These are phyloP conservation scores for Laupala kohalensis DNA, from an alignment of 1,140 invertebrate genomes.

Conservation along the genomic window DNA sequence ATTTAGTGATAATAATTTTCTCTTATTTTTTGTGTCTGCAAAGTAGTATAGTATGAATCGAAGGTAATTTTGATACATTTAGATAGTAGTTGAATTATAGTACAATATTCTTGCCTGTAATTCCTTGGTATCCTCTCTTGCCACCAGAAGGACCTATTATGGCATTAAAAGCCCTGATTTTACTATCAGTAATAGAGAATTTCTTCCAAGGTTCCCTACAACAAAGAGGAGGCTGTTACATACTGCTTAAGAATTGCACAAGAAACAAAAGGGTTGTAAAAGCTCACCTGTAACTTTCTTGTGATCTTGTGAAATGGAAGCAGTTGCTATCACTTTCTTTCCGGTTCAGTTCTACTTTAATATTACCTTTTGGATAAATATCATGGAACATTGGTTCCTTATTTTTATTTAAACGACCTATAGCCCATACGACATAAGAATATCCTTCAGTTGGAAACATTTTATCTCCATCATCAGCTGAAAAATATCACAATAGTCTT, in stretches of 20 bases:
- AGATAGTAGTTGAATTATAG: too few relatives aligned
- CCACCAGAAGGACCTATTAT: conserved; percentile 70
- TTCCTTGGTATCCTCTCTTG: conserved; percentile 57
- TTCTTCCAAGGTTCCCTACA: conserved; percentile 55
- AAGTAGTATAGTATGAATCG: background rate
- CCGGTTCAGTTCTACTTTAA: conserved; percentile 50
- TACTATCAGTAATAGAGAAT: conserved; percentile 60
- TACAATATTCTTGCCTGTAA: conserved; percentile 40
- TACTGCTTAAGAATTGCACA: background rate
- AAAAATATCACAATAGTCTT: background rate
- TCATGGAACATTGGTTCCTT: conserved; percentile 76
- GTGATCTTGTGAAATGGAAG: conserved; percentile 46
- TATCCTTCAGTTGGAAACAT: conserved; percentile 50
- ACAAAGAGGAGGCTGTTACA: conserved; percentile 14
- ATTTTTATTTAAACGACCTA: conserved; percentile 63
- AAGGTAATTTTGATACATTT: background rate
- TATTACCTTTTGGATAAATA: conserved; percentile 55
- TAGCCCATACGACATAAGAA: conserved; percentile 68
- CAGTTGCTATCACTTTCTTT: conserved; percentile 51
- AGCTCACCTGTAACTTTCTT: conserved; percentile 23
- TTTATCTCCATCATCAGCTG: conserved; percentile 66
- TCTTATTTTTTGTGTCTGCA: background rate
- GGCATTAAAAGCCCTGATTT: conserved; percentile 59
- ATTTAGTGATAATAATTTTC: background rate
- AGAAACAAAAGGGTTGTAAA: background rate